Evolutionary conservation across 2,113 vertebrate species (phyloP).

Genomic region (Lepisosteus osseus): DNA sequence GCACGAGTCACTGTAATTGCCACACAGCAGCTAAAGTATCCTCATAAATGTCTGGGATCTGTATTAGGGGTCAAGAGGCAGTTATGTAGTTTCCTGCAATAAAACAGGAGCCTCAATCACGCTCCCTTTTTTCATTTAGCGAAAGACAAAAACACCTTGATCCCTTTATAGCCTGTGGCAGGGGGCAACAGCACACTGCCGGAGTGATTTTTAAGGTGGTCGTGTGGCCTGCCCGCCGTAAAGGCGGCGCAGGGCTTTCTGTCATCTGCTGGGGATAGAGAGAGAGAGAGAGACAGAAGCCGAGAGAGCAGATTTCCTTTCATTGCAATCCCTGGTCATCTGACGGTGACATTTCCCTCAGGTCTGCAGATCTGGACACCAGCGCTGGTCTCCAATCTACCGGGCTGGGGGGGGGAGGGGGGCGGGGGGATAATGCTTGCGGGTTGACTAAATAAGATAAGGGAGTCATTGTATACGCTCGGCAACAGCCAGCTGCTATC

Average conservation of each 20-base stretch:
- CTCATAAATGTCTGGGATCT: too few relatives aligned
- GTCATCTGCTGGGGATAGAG: background rate
- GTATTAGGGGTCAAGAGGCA: too few relatives aligned
- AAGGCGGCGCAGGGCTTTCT: conserved; percentile 35
- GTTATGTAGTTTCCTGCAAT: conserved; percentile 15
- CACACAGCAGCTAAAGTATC: too few relatives aligned
- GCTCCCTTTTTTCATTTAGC: conserved; percentile 11
- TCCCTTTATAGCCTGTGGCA: conserved; percentile 25
- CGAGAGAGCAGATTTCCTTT: too few relatives aligned
- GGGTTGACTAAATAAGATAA: conserved; percentile 48
- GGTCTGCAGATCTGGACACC: too few relatives aligned
- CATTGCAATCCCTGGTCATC: too few relatives aligned
- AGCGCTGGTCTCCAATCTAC: conserved; percentile 6
- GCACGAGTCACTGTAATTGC: too few relatives aligned
- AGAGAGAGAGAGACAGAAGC: too few relatives aligned
- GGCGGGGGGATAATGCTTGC: conserved; percentile 31
- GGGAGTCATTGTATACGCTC: conserved; percentile 40
- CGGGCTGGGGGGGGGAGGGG: conserved; percentile 24
- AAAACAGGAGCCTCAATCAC: conserved; percentile 22
- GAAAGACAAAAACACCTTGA: conserved; percentile 21
- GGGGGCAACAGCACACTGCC: conserved; percentile 7
- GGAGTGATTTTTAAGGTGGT: conserved; percentile 16
- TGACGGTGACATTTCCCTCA: too few relatives aligned
- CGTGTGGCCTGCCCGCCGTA: conserved; percentile 25
- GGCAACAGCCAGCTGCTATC: conserved; percentile 38